A percentile compares a stretch with the other conserved stretches of the same genome.
Conservation (phyloP, 1,140 invertebrate genomes). For the Drosophila bocqueti region DNA sequence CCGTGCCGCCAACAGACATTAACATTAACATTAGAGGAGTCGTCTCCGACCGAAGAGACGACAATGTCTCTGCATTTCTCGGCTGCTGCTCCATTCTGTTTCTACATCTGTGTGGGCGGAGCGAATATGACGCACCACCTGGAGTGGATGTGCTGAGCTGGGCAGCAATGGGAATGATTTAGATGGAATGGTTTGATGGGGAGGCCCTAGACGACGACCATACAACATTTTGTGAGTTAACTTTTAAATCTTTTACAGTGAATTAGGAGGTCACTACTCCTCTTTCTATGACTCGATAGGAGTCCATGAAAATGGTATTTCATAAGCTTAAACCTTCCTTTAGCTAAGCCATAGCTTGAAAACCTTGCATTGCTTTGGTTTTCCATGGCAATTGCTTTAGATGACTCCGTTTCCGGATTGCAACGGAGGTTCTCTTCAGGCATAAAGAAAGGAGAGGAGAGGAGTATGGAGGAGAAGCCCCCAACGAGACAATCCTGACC, state of each 20-base stretch:
- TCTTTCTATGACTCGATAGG: neutral
- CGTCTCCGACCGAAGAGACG: slow-evolving; percentile 20
- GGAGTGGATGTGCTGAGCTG: neutral
- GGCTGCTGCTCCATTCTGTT: slow-evolving; percentile 29
- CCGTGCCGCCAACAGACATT: slow-evolving; percentile 77
- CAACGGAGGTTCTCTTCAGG: slow-evolving; percentile 3
- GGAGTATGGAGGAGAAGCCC: neutral
- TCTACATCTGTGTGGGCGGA: slow-evolving; percentile 62
- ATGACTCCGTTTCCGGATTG: slow-evolving; percentile 38
- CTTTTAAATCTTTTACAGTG: neutral
- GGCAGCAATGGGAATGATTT: neutral
- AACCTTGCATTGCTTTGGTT: slow-evolving; percentile 29
- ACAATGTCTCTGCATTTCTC: slow-evolving; percentile 39
- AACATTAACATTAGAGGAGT: slow-evolving; percentile 68
- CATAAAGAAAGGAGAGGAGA: neutral
- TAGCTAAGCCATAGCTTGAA: neutral
- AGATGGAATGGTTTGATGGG: neutral
- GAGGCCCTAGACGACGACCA: neutral
- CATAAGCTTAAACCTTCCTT: neutral
- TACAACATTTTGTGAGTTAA: neutral
- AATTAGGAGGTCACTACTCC: neutral
- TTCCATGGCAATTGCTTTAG: slow-evolving; percentile 8
- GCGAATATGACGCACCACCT: slow-evolving; percentile 66
- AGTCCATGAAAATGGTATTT: no score
- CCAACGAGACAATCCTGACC: slow-evolving; percentile 17